Evolutionary conservation across 2,113 vertebrate genomes (phyloP).

Genomic region (Brachirus orientalis): DNA sequence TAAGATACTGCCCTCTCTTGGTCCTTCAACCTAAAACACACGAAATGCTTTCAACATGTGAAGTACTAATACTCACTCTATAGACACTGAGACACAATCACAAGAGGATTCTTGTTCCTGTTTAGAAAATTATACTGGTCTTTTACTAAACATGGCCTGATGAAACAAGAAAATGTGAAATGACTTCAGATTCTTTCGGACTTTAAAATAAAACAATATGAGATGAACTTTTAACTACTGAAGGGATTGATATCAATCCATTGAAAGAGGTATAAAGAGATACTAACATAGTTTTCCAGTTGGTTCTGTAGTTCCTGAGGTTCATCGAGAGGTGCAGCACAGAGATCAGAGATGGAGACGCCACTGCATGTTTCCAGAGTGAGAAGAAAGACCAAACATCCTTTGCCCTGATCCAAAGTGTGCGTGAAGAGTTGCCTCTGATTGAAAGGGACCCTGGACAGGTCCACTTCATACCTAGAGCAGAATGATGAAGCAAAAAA

Average conservation of each 20-base stretch:
- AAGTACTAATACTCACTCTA: neutral
- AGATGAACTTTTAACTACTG: too few relatives aligned
- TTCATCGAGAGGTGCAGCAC: constrained; percentile 88
- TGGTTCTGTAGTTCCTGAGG: constrained; percentile 82
- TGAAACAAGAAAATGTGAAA: neutral
- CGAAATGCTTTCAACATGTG: neutral
- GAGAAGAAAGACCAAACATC: constrained; percentile 84
- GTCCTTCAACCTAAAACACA: constrained; percentile 14
- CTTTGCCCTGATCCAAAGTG: constrained; percentile 60
- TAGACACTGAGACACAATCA: neutral
- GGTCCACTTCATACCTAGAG: constrained; percentile 85
- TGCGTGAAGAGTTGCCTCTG: constrained; percentile 82
- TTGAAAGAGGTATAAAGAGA: neutral
- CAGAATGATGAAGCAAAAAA: constrained; percentile 13
- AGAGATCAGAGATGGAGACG: constrained; percentile 90
- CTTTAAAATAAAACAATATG: too few relatives aligned
- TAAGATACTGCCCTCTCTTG: constrained; percentile 49
- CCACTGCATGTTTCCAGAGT: constrained; percentile 81
- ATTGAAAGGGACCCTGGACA: constrained; percentile 79
- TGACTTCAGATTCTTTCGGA: neutral
- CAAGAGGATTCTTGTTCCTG: neutral
- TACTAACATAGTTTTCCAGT: constrained; percentile 86
- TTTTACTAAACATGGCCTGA: neutral
- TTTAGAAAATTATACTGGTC: neutral
- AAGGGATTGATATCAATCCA: too few relatives aligned